Evolutionary conservation across 2,797 vertebrate species (phyloP), one percentile per base, ranked within the genome.

Genomic region (Hypotaenidia okinawae): DNA sequence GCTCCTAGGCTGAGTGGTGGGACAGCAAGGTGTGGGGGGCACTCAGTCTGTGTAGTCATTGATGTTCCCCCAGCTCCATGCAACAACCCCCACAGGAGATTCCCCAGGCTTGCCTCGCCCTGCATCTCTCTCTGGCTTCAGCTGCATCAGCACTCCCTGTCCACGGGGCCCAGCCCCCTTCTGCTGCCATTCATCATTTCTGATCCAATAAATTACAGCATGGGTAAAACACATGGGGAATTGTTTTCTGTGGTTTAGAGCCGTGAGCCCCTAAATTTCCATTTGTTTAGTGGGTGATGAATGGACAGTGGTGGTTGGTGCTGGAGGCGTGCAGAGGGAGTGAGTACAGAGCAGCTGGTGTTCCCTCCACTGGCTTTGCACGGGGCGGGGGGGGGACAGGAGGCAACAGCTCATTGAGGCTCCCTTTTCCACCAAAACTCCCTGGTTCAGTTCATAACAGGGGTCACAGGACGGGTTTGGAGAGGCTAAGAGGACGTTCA

Each of bases 191-290:
- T 92, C 76, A 89, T 95, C 84, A 96, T 93, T 96, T 95, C 95
- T 95, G 93, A 96, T 84, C 91, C 95, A 94, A 57, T 94, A 94
- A 95, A 93, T 95, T 96, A 92, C 87, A 89, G 88, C n/a, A 9
- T 91, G 0, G 14, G 94, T 96, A 92, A 94, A 96, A 96, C 64
- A 89, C 94, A 90, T 89, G 73, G 93, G 97, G 95, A 96, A 91
- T 97, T 97, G 95, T 96, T 97, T 93, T 94, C 92, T 92, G 93
- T 94, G 89, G 77, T 96, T 95, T 84, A 87, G 85, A 95, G 94
- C 93, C 61, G 39, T 67, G 88, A 95, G 89, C 90, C 95, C 84
- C 94, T 94, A 93, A 80, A 89, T 96, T 95, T 95, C 77, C 88
- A 92, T 96, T 97, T 97, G 93, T 86, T 97, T 96, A 93, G 90